phyloP scores from a whole-genome alignment of 2,797 vertebrate genomes.

The Merluccius polli region DNA sequence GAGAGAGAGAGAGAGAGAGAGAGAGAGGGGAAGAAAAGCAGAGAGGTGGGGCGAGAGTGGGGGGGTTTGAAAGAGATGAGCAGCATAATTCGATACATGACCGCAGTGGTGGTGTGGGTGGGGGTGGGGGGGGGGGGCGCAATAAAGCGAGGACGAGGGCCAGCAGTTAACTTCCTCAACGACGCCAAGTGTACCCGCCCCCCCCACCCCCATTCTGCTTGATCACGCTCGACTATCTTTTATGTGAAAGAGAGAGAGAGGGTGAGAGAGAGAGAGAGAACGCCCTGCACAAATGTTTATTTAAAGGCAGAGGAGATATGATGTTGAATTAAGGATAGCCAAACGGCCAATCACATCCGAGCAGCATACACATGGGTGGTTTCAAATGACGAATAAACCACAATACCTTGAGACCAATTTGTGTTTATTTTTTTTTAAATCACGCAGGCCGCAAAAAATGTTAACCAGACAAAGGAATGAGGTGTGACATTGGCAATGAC shows the following conservation, averaged over 20 bases:
- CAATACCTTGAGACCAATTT: neutral
- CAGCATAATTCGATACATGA: constrained; percentile 77
- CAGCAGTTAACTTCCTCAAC: too few relatives aligned
- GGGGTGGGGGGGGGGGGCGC: constrained; percentile 35
- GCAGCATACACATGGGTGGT: neutral
- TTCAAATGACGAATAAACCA: neutral
- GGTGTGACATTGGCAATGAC: neutral
- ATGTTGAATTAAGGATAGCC: neutral
- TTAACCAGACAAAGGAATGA: constrained; percentile 6
- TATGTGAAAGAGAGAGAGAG: too few relatives aligned
- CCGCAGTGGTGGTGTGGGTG: constrained; percentile 39
- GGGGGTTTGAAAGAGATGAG: constrained; percentile 60
- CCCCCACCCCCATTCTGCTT: too few relatives aligned
- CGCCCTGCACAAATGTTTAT: constrained; percentile 48
- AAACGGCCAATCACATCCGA: too few relatives aligned
- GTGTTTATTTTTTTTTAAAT: neutral
- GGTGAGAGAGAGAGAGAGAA: neutral
- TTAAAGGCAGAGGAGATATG: neutral
- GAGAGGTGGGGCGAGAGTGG: constrained; percentile 21
- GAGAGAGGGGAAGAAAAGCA: constrained; percentile 10
- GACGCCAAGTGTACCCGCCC: too few relatives aligned
- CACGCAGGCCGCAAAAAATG: constrained; percentile 5
- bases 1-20: too few relatives aligned
- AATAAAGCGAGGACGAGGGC: too few relatives aligned
- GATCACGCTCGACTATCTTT: too few relatives aligned